Base-by-base conservation (phyloP, 2,797 vertebrate species). In the Pitangus sulphuratus region DNA sequence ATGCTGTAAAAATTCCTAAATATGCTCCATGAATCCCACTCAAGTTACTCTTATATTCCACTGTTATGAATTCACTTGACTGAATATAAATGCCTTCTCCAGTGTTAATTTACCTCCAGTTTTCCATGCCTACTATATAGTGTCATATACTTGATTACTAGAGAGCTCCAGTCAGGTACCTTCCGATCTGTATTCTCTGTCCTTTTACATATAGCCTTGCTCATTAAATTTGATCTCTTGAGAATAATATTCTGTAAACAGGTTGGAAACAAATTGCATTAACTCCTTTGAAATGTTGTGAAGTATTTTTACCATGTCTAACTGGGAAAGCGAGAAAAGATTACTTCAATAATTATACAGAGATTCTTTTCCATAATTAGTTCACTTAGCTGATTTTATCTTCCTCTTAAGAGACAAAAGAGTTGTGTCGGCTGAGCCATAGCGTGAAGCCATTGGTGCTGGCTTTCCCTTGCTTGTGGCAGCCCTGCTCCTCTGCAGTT, bases 1-100 rank as follows among this genome's bases (percentile, higher is more conserved):
- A 21, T 93, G 50, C 50, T 53, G n/a, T 88, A 94, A 89, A 76
- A 91, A 77, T 56, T 69, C 45, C 54, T 84, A 64, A 90, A 62
- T 51, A 60, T 84, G 14, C 25, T 57, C n/a, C 35, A 12, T 54
- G 45, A 87, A 60, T 89, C 45, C 50, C 1, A 93, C 8, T 91
- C 87, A 94, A 75, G 48, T 90, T 72, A 75, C 31, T 94, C 31
- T 68, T 83, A 76, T 4, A 26, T 84, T 91, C 31, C 30, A 37
- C 47, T 84, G 33, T 62, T 81, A 58, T 9, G 57, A 83, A 71
- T 93, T 91, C 66, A 81, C 53, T 95, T 88, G 83, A 66, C 9
- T 80, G 92, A 87, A 57, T 68, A 87, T 88, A 76, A 91, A 78
- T 85, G 39, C 54, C 15, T 90, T 95, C 69, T 82, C 21, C 7